These are phyloP conservation scores for Trachelus iudaicus DNA, from an alignment of 2,888 invertebrate genomes.

Conservation along the genomic window DNA sequence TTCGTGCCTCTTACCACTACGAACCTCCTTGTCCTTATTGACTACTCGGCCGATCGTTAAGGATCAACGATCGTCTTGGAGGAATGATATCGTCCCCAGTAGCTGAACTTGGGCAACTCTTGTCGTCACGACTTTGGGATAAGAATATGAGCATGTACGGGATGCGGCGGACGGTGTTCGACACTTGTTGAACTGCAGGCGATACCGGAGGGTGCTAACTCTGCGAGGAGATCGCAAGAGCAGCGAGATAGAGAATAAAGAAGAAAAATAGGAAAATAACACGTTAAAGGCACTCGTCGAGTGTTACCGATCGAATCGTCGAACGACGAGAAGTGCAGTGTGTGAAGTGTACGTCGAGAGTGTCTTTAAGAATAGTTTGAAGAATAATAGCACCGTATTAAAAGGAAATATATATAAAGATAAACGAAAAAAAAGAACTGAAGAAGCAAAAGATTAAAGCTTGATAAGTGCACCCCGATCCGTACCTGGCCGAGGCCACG, in stretches of 20 bases:
- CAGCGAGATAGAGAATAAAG: background rate
- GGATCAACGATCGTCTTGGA: background rate
- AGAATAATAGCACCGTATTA: background rate
- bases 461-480: background rate
- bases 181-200: background rate
- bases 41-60: background rate
- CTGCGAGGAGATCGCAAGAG: background rate
- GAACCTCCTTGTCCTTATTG: background rate
- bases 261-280: background rate
- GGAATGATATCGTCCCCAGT: background rate
- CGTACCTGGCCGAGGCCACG: constrained; percentile 33
- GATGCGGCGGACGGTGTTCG: background rate
- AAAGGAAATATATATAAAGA: background rate
- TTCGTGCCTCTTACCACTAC: background rate
- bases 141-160: background rate
- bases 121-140: background rate
- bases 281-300: background rate
- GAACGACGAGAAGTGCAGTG: background rate
- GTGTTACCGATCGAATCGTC: background rate
- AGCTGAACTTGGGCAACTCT: background rate
- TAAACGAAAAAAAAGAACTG: constrained; percentile 7
- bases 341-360: background rate
- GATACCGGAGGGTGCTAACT: background rate
- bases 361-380: background rate
- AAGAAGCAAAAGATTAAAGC: constrained; percentile 9